Evolutionary conservation across 2,113 vertebrate species (phyloP), one percentile per base, ranked within the genome.

Genomic region (Passer montanus): DNA sequence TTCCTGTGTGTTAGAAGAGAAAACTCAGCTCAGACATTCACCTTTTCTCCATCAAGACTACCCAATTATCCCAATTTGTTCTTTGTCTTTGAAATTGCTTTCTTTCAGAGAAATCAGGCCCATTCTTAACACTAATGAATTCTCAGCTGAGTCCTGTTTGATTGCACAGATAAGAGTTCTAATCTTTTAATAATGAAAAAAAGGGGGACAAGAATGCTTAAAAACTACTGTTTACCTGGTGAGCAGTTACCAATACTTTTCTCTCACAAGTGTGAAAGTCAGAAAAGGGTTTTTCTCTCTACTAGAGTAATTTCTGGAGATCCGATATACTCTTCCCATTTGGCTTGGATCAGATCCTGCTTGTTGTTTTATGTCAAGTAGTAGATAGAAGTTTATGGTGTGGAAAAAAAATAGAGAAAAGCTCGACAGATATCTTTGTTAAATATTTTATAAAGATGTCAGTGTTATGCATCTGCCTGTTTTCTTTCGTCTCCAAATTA

Each of bases 381-480:
- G 56, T 90, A 93, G 73, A 69, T 75, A 76, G 94, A 89, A 90
- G 85, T 28, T 88, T 92, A 90, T 37, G 11, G 85, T 43, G 13
- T 85, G 55, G 59, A 93, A 93, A 94, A 89, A 79, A 87, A 76
- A 33, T 39, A 53, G 11, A 85, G 39, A 86, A 91, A 96, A 88
- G 15, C 56, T 84, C 8, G 7, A 77, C 92, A 96, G 89, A 94
- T 91, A 95, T 93, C 94, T 97, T 96, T 97, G 95, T 97, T 97
- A 94, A 97, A 97, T 97, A 97, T 97, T 97, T 97, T 95, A 97
- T 97, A 96, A 96, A 95, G 95, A 77, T 90, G 93, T 96, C 97
- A 96, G 58, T 56, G 84, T 93, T 96, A 80, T 31, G 22, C 60
- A 91, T 90, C 84, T 90, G 44, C 41, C 84, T 94, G 68, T 95